Base-by-base conservation (phyloP, 2,888 invertebrate species). In the Drosophila formosana region DNA sequence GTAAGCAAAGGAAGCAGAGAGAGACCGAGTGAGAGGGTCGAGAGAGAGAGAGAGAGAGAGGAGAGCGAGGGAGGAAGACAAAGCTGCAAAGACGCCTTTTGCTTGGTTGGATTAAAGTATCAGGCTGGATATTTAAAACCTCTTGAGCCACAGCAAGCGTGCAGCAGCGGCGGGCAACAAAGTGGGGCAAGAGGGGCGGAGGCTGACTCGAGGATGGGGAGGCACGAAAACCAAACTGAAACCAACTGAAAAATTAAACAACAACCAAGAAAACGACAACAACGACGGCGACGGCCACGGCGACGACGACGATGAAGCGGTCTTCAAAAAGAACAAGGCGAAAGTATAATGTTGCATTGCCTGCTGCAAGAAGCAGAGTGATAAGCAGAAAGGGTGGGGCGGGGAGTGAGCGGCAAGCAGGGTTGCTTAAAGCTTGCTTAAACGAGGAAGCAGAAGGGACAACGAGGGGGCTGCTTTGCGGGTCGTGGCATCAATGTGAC, bases 121-220 rank as follows among this genome's bases (percentile, higher is more conserved):
- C 66, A 62, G 68, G 47, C 70, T 66, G 64, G 81, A 87, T 83
- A 82, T 74, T 84, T 74, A 72, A 82, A 81, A 82, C 81, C 84
- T 58, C 64, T 66, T 70, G 47, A 77, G 46, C 66, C 67, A 66
- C 45, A 62, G 41, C 65, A 70, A 57, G 47, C 52, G 34, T 51
- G 45, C 25, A 28, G 39, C 13, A 37, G 26, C 18, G 25, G 34
- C 34, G 4, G 11, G 37, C 37, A 37, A 11, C 37, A 37, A 37
- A 37, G 5, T n/a, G 52, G 46, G 37, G 5, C 18, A 6, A 4
- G 47, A 9, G 7, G 6, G 39, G 43, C 34, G 7, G 25, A 8
- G 0, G 45, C 39, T 13, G 39, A 39, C 39, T 39, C 13, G 23
- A 50, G 53, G 28, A 30, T 28, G 6, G 13, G 23, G 30, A 25